Evolutionary conservation across 1,140 invertebrate species (phyloP), one percentile per base, ranked within the genome.

Genomic region (Drosophila kikkawai): DNA sequence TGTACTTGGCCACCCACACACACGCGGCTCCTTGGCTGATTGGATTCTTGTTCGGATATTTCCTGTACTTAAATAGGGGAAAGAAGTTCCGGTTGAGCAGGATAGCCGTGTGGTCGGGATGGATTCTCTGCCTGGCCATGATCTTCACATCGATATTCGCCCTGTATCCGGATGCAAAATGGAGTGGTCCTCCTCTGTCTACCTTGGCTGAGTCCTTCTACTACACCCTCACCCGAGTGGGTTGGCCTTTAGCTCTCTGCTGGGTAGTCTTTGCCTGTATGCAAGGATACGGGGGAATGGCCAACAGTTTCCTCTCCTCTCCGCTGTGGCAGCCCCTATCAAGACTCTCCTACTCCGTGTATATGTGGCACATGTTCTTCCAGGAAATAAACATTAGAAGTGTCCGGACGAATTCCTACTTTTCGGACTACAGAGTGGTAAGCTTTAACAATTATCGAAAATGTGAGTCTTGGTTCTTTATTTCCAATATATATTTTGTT

Each of bases 201-300:
- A 63, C 75, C n/a, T 36, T 91, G 4, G 93, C 94, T 48, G 94
- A 94, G 2, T 93, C 95, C 2, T 93, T 95, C 9, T 96, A 96
- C 71, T 94, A 94, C 2, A 93, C 95, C 3, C 93, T 96, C 3
- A 93, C 94, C 37, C 93, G 96, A 45, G 92, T 94, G 2, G 91
- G 93, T 0, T 97, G 96, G 94, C 93, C 94, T 0, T 3, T 95
- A 0, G 93, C 93, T 2, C 48, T 97, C 2, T 93, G 93, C 3
- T 96, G 96, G 95, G 93, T 97, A 4, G 94, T 96, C 12, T 95
- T 95, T 51, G 95, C 95, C 3, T 96, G 96, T 79, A 91, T 93
- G 8, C 93, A 94, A 48, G 95, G 95, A 45, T 95, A 95, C 84
- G 96, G 95, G 79, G 95, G 94, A 75, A 84, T 93, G 36, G 91